phyloP scores from a whole-genome alignment of 2,797 vertebrate genomes.

The Falco rusticolus region DNA sequence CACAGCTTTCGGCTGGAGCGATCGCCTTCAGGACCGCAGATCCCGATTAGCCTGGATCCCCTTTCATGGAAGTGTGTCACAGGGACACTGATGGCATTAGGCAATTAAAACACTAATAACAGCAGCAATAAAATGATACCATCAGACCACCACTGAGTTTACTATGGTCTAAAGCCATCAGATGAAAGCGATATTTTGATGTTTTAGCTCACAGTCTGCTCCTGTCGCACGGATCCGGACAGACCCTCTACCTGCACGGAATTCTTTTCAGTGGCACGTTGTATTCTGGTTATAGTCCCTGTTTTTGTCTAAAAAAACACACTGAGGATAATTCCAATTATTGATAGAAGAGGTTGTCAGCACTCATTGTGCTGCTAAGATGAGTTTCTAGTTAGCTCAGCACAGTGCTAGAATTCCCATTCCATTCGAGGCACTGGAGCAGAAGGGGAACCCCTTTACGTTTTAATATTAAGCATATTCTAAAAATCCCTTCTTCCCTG shows the following conservation, averaged over 20 bases:
- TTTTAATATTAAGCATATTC: background rate
- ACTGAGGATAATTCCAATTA: background rate
- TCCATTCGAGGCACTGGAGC: background rate
- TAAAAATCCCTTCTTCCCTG: background rate
- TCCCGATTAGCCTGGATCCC: background rate
- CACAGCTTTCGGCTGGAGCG: rapidly evolving
- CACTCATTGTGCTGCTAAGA: background rate
- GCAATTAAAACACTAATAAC: rapidly evolving
- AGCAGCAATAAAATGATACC: background rate
- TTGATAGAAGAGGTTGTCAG: background rate
- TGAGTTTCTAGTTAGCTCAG: background rate
- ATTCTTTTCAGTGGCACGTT: background rate
- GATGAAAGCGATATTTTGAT: background rate
- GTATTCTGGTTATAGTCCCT: background rate
- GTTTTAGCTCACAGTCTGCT: background rate
- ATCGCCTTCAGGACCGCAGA: rapidly evolving
- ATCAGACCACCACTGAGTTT: background rate
- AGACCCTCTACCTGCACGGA: background rate
- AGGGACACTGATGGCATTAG: background rate
- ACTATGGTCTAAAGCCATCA: rapidly evolving
- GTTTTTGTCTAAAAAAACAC: background rate
- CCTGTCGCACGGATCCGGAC: background rate
- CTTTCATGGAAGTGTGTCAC: rapidly evolving
- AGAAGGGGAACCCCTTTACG: background rate
- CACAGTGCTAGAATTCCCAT: background rate